These are phyloP conservation scores for Oxyteleia sp. DNA, from an alignment of 2,888 invertebrate genomes.

Conservation along the genomic window DNA sequence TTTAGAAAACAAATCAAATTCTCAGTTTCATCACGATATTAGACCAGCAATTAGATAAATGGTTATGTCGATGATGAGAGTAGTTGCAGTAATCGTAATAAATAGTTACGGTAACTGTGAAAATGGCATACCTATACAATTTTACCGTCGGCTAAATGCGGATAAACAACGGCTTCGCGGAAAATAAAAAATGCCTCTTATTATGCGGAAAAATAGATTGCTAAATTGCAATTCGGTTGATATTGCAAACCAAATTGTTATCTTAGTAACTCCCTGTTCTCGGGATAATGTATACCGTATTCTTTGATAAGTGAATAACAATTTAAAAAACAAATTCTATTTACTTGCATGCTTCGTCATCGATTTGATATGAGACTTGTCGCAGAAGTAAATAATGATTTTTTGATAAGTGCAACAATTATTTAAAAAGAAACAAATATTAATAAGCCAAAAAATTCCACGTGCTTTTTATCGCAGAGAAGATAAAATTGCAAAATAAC, in stretches of 20 bases:
- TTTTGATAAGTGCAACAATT: constrained; percentile 14
- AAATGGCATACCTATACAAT: constrained; percentile 39
- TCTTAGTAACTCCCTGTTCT: constrained; percentile 3
- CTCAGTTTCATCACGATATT: constrained; percentile 31
- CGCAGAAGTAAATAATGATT: constrained; percentile 16
- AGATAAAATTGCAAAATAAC: background rate
- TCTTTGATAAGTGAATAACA: constrained; percentile 11
- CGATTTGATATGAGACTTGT: constrained; percentile 9
- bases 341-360: background rate
- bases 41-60: constrained; percentile 40
- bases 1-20: constrained; percentile 23
- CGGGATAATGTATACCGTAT: constrained; percentile 9
- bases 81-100: constrained; percentile 49
- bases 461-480: background rate
- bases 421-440: background rate
- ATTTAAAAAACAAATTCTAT: constrained; percentile 19
- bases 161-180: constrained; percentile 18
- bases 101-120: constrained; percentile 50
- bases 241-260: constrained; percentile 25
- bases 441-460: background rate
- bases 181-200: constrained; percentile 6
- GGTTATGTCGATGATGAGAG: constrained; percentile 48
- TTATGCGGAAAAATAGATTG: constrained; percentile 38
- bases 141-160: constrained; percentile 39
- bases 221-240: background rate